These are phyloP conservation scores for Horisme vitalbata DNA, from an alignment of 2,888 invertebrate genomes.

Conservation along the genomic window DNA sequence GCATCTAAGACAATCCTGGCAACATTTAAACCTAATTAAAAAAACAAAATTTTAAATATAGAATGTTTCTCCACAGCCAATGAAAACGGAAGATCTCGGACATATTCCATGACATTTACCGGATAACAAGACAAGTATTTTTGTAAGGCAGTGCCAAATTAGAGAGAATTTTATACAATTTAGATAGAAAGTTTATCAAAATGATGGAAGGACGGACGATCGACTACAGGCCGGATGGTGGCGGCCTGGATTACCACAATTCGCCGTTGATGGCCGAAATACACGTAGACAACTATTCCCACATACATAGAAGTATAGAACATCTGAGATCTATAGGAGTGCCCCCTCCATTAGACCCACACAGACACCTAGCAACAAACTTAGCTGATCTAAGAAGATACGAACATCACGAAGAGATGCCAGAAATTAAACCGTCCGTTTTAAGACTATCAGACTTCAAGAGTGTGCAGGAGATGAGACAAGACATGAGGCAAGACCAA, in stretches of 20 bases:
- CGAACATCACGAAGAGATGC: constrained; percentile 76
- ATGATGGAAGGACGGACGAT: constrained; percentile 83
- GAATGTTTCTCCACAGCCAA: constrained; percentile 60
- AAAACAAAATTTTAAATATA: constrained; percentile 14
- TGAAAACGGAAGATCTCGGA: constrained; percentile 75
- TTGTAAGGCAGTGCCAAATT: constrained; percentile 78
- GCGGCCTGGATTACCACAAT: constrained; percentile 86
- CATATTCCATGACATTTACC: constrained; percentile 73
- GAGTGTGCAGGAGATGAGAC: constrained; percentile 73
- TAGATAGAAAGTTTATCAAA: constrained; percentile 74
- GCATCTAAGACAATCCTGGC: constrained; percentile 30
- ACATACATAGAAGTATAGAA: constrained; percentile 86
- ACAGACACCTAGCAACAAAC: constrained; percentile 74
- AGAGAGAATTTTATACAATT: constrained; percentile 62
- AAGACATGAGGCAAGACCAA: constrained; percentile 73
- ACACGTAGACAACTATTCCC: constrained; percentile 85
- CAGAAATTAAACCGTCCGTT: constrained; percentile 78
- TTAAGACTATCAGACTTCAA: constrained; percentile 78
- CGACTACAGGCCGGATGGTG: constrained; percentile 81
- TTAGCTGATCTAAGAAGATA: constrained; percentile 76
- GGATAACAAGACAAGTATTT: constrained; percentile 65
- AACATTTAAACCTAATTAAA: constrained; percentile 51
- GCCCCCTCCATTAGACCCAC: constrained; percentile 72
- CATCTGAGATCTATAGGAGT: constrained; percentile 85
- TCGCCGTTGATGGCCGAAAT: constrained; percentile 87